Conservation (phyloP, 2,888 invertebrate species). For the Aporophyla nigra region DNA sequence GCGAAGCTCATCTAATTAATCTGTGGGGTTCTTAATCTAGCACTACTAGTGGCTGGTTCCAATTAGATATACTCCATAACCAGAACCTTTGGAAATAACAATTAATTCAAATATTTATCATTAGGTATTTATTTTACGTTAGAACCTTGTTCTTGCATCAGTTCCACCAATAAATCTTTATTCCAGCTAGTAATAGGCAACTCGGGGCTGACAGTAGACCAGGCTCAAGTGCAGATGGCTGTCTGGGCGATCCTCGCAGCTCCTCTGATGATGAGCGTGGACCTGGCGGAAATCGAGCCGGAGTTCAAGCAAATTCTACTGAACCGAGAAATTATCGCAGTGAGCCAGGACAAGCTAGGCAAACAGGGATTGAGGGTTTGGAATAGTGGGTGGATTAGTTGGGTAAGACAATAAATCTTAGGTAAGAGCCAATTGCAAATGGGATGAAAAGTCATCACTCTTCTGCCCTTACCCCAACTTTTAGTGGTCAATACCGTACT, state of each 20-base stretch:
- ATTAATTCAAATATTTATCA: background rate
- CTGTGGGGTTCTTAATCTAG: too few species aligned
- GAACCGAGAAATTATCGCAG: constrained; percentile 91
- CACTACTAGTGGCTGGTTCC: background rate
- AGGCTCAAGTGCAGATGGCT: constrained; percentile 93
- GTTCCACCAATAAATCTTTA: background rate
- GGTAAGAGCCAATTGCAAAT: background rate
- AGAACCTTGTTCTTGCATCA: background rate
- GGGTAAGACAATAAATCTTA: constrained; percentile 41
- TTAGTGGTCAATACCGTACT: background rate
- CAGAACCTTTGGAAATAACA: background rate
- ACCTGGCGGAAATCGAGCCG: constrained; percentile 89
- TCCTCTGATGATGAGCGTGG: constrained; percentile 92
- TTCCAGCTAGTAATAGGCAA: constrained; percentile 90
- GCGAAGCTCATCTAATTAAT: too few species aligned
- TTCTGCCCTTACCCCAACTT: background rate
- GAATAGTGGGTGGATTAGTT: constrained; percentile 63
- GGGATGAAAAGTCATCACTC: background rate
- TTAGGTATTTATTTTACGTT: background rate
- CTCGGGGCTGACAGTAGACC: constrained; percentile 90
- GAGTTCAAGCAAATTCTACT: constrained; percentile 91
- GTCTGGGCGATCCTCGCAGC: constrained; percentile 93
- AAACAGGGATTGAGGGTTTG: constrained; percentile 89
- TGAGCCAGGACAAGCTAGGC: constrained; percentile 92
- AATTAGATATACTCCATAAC: background rate